phyloP scores from a whole-genome alignment of 1,140 invertebrate genomes.

The Rhagoletis zephyria region DNA sequence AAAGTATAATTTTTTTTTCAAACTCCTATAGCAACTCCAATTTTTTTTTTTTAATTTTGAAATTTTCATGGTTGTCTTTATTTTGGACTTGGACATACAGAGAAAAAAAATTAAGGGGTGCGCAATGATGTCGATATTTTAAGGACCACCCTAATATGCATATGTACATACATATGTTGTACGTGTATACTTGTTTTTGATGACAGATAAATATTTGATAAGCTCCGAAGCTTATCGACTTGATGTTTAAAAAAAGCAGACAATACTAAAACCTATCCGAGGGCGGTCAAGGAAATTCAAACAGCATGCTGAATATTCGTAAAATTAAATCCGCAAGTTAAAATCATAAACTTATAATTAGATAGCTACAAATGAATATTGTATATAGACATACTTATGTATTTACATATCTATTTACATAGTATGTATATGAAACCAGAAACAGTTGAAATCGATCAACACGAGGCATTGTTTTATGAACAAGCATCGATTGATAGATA shows the following conservation, averaged over 20 bases:
- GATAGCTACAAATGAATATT: background rate
- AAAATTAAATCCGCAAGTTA: background rate
- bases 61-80: no score
- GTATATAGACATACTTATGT: background rate
- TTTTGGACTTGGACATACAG: no score
- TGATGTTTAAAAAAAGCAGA: background rate
- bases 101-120: no score
- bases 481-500: background rate
- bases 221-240: background rate
- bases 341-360: background rate
- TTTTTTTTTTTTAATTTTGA: no score
- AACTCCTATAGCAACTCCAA: no score
- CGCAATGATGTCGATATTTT: no score
- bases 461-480: no score
- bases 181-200: background rate
- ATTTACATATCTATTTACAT: background rate
- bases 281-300: conserved; percentile 2
- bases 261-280: background rate
- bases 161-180: background rate
- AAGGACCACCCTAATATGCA: no score
- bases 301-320: background rate
- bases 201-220: background rate
- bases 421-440: background rate
- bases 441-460: no score
- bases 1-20: no score